phyloP scores from a whole-genome alignment of 2,113 vertebrate species.

The Tetrax tetrax region DNA sequence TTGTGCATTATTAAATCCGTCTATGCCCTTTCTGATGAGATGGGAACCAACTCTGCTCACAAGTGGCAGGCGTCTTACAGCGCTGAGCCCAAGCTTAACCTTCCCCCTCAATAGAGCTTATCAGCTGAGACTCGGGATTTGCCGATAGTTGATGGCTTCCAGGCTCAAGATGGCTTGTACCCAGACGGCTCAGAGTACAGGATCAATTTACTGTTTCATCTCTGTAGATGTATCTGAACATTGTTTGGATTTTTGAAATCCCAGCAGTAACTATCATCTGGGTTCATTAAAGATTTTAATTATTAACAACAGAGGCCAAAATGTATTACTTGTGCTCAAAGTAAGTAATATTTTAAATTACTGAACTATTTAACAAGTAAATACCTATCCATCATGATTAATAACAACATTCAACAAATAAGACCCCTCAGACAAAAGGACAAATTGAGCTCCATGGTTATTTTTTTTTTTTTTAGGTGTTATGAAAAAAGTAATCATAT shows the following conservation, averaged over 20 bases:
- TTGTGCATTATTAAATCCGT: not conserved
- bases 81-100: not conserved
- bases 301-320: not conserved
- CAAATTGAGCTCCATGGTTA: not conserved
- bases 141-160: not conserved
- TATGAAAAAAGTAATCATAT: slow-evolving; percentile 19
- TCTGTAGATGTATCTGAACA: fast-evolving
- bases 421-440: not conserved
- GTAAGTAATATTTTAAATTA: slow-evolving; percentile 5
- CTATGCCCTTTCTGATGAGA: not conserved
- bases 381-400: not conserved
- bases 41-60: not conserved
- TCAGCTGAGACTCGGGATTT: not conserved
- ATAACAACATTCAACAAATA: not conserved
- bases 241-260: not conserved
- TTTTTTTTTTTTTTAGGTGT: slow-evolving; percentile 9
- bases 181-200: not conserved
- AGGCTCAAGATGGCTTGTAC: not conserved
- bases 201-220: not conserved
- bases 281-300: not conserved
- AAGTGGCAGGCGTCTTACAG: not conserved
- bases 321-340: not conserved
- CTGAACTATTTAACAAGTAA: slow-evolving; percentile 6
- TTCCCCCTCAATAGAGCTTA: not conserved
- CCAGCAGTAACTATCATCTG: not conserved